These are phyloP conservation scores for Falco rusticolus DNA, from an alignment of 2,797 vertebrate species.

Conservation along the genomic window DNA sequence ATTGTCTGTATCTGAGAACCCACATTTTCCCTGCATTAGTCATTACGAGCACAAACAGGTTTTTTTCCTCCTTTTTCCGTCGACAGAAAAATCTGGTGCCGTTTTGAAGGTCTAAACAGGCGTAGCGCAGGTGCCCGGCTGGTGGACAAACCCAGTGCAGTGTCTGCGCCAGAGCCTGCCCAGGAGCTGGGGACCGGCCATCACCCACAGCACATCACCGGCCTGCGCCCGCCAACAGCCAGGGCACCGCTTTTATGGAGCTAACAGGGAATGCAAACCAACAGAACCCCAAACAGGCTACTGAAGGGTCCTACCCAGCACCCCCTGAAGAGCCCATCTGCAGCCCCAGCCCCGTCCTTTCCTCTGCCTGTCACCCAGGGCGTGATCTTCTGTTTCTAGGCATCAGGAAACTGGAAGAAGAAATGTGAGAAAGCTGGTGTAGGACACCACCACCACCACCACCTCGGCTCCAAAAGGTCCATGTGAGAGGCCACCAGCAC, in stretches of 20 bases:
- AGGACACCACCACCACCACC: background rate
- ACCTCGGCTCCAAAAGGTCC: background rate
- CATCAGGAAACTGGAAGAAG: background rate
- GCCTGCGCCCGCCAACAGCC: background rate
- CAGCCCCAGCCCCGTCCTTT: background rate
- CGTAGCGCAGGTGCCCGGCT: background rate
- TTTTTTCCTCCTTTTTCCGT: background rate
- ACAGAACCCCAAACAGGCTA: background rate
- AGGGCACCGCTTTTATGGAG: background rate
- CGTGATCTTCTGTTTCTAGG: background rate
- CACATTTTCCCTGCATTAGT: background rate
- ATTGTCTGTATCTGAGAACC: background rate
- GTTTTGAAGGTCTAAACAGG: background rate
- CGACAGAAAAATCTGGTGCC: background rate
- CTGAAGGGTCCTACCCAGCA: background rate
- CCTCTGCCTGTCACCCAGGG: background rate
- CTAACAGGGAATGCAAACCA: background rate
- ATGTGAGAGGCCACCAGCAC: background rate
- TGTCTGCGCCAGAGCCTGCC: background rate
- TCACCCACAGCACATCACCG: background rate
- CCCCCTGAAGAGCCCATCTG: fast-evolving
- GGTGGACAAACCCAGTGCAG: background rate
- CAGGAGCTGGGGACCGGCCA: background rate
- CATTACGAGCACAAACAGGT: background rate
- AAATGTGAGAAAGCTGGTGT: background rate